Evolutionary conservation across 2,113 vertebrate genomes (phyloP).

Genomic region (Ahaetulla prasina): DNA sequence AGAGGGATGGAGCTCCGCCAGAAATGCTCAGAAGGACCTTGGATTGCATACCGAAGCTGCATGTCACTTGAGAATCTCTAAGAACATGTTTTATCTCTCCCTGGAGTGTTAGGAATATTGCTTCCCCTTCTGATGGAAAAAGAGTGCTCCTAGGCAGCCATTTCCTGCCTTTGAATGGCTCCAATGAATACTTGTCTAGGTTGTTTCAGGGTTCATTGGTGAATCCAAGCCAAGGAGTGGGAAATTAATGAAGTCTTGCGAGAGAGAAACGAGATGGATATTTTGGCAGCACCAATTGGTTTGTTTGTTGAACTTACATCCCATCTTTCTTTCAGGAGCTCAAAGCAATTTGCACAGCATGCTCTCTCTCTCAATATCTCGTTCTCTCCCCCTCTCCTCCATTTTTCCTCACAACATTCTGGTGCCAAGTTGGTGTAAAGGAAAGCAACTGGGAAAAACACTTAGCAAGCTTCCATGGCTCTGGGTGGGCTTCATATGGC

Average conservation of each 20-base stretch:
- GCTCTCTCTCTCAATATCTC: too few species aligned
- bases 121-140: not conserved
- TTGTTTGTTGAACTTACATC: not conserved
- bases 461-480: not conserved
- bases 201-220: not conserved
- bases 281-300: not conserved
- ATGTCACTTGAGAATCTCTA: constrained; percentile 36
- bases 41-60: constrained; percentile 32
- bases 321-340: not conserved
- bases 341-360: not conserved
- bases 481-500: not conserved
- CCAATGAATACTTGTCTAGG: not conserved
- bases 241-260: not conserved
- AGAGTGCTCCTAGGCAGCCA: not conserved
- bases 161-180: not conserved
- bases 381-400: too few species aligned
- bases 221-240: not conserved
- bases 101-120: not conserved
- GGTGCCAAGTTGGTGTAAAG: not conserved
- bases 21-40: not conserved
- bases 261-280: not conserved
- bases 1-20: constrained; percentile 24
- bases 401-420: not conserved
- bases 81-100: not conserved
- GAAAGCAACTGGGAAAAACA: not conserved